Base-by-base conservation (phyloP, 2,797 vertebrate species). In the Falco novaeseelandiae region DNA sequence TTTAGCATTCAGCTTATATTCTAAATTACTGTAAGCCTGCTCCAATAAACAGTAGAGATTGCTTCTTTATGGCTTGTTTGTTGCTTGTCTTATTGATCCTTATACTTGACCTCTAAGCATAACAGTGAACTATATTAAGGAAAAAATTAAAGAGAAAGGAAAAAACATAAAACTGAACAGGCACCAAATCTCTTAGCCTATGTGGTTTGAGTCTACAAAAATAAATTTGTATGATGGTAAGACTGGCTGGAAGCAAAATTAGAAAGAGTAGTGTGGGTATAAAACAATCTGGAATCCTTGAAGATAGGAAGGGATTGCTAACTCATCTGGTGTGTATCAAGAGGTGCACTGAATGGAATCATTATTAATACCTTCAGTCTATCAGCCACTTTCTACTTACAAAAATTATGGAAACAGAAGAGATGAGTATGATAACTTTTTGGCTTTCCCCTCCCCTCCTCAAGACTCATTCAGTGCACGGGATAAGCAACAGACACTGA, bases 31-130 rank as follows among this genome's bases (percentile, higher is more conserved):
- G 59, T 74, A 84, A 94, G 17, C 32, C 63, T 63, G 85, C 44
- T 66, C 36, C 58, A 92, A 76, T 92, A 96, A 94, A 82, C 32
- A 82, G 73, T 81, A 62, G n/a, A 49, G 26, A 66, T 72, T 88
- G 23, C 40, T 93, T 92, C 52, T 94, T 90, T 95, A 77, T 92
- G 29, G 72, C 49, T 96, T 94, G 61, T 34, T 95, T 96, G 12
- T 87, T 95, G 17, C 48, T 55, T 58, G 12, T 59, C 97, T 97
- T 93, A 96, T 95, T 92, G 66, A 91, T 91, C 29, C 14, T 97
- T 93, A 36, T 89, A 95, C 91, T 92, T 86, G 38, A 83, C 29
- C 20, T 89, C 73, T 77, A 49, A 96, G 40, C 61, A 84, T 94
- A 92, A 62, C 65, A 77, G 69, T 90, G 38, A 83, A 88, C 17